These are phyloP conservation scores for Heliconius aoede DNA, from an alignment of 2,888 invertebrate genomes.

Conservation along the genomic window DNA sequence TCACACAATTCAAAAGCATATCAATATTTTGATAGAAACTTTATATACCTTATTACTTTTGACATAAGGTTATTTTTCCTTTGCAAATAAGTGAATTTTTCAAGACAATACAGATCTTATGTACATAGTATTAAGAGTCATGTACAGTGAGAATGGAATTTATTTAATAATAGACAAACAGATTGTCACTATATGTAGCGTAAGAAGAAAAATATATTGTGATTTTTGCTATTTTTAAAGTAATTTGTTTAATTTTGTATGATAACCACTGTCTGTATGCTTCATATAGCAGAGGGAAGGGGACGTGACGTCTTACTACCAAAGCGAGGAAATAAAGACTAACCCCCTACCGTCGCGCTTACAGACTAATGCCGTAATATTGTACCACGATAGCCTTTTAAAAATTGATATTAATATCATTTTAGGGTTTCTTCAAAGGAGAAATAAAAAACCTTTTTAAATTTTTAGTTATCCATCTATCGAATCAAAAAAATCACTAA, in stretches of 20 bases:
- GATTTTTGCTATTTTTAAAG: background rate
- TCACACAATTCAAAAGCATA: conserved; percentile 20
- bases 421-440: too few relatives aligned
- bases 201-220: conserved; percentile 39
- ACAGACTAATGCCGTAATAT: too few relatives aligned
- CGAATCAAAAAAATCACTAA: too few relatives aligned
- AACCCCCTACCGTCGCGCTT: too few relatives aligned
- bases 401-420: too few relatives aligned
- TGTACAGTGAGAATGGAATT: conserved; percentile 48
- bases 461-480: too few relatives aligned
- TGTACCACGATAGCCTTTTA: too few relatives aligned
- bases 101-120: conserved; percentile 30
- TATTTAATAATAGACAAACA: conserved; percentile 68
- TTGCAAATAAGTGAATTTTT: background rate
- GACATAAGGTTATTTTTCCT: background rate
- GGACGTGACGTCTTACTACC: too few relatives aligned
- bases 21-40: background rate
- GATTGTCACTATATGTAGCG: conserved; percentile 60
- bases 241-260: too few relatives aligned
- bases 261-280: background rate
- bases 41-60: background rate
- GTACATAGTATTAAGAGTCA: conserved; percentile 18
- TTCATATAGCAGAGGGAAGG: too few relatives aligned
- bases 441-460: too few relatives aligned
- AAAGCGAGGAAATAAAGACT: conserved; percentile 5